These are phyloP conservation scores for Scylla paramamosain DNA, from an alignment of 1,140 invertebrate genomes.

Conservation along the genomic window DNA sequence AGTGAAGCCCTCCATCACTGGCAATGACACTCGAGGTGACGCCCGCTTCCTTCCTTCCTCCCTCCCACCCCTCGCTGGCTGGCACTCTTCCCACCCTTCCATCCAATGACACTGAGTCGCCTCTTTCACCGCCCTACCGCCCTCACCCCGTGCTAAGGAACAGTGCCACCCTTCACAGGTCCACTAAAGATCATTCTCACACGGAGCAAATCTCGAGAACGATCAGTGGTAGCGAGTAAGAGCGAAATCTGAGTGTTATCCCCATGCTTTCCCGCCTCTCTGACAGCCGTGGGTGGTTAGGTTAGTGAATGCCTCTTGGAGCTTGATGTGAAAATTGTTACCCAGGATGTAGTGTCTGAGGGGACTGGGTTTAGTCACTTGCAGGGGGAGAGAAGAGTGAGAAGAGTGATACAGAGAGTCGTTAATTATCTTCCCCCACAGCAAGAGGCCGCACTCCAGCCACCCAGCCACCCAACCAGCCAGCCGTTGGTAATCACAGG, in stretches of 20 bases:
- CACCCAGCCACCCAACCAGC: no score
- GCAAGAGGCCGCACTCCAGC: no score
- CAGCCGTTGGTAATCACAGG: no score
- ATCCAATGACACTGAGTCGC: slow-evolving; percentile 45
- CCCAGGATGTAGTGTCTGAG: no score
- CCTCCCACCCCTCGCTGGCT: background rate
- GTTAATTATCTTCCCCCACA: no score
- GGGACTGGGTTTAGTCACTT: no score
- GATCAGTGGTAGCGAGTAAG: background rate
- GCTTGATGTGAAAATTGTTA: no score
- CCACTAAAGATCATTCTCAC: background rate
- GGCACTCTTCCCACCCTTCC: background rate
- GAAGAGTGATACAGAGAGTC: no score
- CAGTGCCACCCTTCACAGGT: slow-evolving; percentile 56
- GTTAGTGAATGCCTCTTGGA: no score
- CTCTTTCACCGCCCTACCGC: slow-evolving; percentile 34
- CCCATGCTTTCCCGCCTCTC: background rate
- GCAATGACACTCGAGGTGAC: slow-evolving; percentile 16
- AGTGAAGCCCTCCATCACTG: background rate
- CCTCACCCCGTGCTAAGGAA: background rate
- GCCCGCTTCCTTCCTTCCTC: background rate
- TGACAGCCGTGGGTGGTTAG: background rate
- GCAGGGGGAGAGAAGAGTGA: no score
- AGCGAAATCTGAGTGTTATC: background rate
- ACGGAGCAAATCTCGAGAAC: background rate